Evolutionary conservation across 2,797 vertebrate genomes (phyloP).

Genomic region (Mus caroli): DNA sequence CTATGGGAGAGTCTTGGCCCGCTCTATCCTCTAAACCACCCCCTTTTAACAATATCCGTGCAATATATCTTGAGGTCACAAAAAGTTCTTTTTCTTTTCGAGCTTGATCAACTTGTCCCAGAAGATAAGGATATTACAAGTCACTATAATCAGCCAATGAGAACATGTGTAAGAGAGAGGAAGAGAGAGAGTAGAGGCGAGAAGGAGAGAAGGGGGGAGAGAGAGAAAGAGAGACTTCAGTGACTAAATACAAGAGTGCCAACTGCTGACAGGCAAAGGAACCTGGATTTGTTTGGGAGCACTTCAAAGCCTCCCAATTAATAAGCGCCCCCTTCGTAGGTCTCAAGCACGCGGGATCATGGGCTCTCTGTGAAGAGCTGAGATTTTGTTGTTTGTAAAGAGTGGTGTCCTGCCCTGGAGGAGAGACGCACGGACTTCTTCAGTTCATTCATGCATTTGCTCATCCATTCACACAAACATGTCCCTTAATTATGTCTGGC

Average conservation of each 20-base stretch:
- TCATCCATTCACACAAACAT: conserved; percentile 84
- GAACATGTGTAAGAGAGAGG: not conserved
- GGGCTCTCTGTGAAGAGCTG: conserved; percentile 24
- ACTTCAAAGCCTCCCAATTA: conserved; percentile 68
- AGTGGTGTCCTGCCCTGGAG: conserved; percentile 66
- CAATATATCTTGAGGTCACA: not conserved
- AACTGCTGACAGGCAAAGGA: conserved; percentile 75
- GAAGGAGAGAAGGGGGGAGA: not conserved
- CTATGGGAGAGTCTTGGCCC: not conserved
- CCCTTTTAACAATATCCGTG: not conserved
- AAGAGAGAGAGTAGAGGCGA: not conserved
- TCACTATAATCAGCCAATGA: not conserved
- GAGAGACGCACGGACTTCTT: conserved; percentile 47
- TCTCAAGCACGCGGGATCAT: not conserved
- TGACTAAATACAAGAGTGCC: conserved; percentile 70
- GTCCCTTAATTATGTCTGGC: conserved; percentile 79
- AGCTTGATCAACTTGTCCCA: conserved; percentile 41
- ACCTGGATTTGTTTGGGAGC: conserved; percentile 62
- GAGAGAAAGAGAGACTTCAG: not conserved
- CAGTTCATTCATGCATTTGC: conserved; percentile 80
- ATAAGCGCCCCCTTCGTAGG: not conserved
- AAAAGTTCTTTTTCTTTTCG: conserved; percentile 70
- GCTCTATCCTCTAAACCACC: not conserved
- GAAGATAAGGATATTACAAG: conserved; percentile 18
- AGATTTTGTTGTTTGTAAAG: not conserved